Evolutionary conservation across 2,888 invertebrate genomes (phyloP), one percentile per base, ranked within the genome.

Genomic region (Drosophila greeni): DNA sequence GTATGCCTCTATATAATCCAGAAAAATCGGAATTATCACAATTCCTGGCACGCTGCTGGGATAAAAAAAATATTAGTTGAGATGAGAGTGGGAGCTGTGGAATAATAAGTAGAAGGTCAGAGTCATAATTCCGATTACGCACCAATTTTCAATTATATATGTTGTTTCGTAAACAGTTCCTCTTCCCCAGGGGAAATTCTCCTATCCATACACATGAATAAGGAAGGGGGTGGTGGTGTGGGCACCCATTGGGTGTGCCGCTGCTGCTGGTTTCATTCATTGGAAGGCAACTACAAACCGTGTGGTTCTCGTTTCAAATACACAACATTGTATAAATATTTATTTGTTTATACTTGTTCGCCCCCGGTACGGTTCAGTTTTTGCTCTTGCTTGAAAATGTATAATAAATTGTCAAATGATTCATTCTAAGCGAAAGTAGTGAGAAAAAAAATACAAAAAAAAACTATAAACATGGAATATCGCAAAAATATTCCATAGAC

Each of bases 341-440:
- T 47, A 64, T 33, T 58, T 53, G 66, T 64, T 66, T 64, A 33
- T 39, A 34, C 23, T 43, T 34, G n/a, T 43, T 48, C 26, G 33
- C 14, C 58, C 42, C 60, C 40, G 34, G 45, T 20, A 20, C 45
- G 14, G 8, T 20, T 18, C 18, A 12, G 18, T 45, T 45, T 29
- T 33, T 57, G 3, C 29, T 39, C 26, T 16, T 12, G 24, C 59
- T 40, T 33, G 31, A 40, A 24, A 20, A 40, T 57, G 34, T 68
- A 31, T 56, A 67, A 66, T 67, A 51, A 51, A 56, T 67, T 66
- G 66, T 55, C 67, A 66, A 66, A 58, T 66, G 66, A 66, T 56
- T 66, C 68, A 66, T 58, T 66, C 43, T 16, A 18, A 36, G 18
- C 40, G 34, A 64, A 14, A 18, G 37, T 36, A 48, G 53, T 47